A percentile compares a stretch with the other conserved stretches of the same genome.
These are phyloP conservation scores for Falcunculus frontatus DNA, from an alignment of 2,113 vertebrate genomes.

Conservation along the genomic window DNA sequence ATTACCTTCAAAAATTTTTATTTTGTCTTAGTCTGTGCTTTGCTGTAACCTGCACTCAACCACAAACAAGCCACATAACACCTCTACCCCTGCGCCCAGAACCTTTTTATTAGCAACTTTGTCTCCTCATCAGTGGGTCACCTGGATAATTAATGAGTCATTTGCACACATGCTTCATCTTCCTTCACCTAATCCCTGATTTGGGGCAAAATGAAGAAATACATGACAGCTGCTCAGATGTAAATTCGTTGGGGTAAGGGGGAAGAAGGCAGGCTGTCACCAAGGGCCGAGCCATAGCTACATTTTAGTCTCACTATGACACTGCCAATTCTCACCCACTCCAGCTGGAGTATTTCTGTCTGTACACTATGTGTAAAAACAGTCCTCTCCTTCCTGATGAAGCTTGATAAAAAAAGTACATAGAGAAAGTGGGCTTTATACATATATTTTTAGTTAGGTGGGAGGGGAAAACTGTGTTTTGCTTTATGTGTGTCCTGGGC, in stretches of 20 bases:
- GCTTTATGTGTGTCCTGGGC: neutral
- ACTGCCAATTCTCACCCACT: neutral
- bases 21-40: accelerated
- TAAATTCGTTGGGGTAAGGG: neutral
- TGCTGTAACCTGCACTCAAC: accelerated
- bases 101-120: neutral
- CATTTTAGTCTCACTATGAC: neutral
- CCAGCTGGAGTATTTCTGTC: neutral
- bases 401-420: neutral
- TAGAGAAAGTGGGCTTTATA: neutral
- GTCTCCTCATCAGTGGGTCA: neutral
- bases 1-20: neutral
- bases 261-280: neutral
- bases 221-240: neutral
- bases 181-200: neutral
- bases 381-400: neutral
- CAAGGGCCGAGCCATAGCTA: neutral
- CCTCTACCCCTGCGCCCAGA: accelerated
- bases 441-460: neutral
- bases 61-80: accelerated
- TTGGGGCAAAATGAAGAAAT: neutral
- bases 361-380: neutral
- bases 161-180: neutral
- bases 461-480: neutral
- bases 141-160: neutral